Evolutionary conservation across 1,140 invertebrate species (phyloP), one percentile per base, ranked within the genome.

Genomic region (Heterodera carotae): DNA sequence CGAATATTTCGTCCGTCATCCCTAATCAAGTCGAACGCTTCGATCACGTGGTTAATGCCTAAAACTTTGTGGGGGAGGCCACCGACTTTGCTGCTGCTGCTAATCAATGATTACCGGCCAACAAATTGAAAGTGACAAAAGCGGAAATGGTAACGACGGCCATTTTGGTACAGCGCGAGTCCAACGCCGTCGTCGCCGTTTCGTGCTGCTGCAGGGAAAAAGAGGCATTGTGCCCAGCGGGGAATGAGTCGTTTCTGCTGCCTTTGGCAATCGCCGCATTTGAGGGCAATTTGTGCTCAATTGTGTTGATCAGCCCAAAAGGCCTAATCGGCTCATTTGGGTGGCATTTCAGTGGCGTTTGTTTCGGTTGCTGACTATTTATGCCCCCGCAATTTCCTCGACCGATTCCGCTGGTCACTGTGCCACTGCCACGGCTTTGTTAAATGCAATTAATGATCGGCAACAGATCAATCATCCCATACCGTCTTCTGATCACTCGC

Each of bases 161-260:
- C 85, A 86, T 86, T 36, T 87, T 82, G 15, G 85, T 86, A 75
- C 86, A 87, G 68, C 86, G 85, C 79, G 66, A 78, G 60, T 73
- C 74, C 27, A 64, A 43, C 48, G 53, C 68, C 34, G 36, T 68
- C 25, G 34, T 34, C 34, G 15, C 48, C 48, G 48, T 25, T 18
- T 56, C 48, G 31, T 76, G 48, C 68, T 34, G 48, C 48, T 34
- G 73, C 62, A 33, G 25, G 59, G 31, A 64, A 66, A 39, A 76
- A 15, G 12, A 29, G 33, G 62, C 62, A n/a, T 66, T 66, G 62
- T 6, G n/a, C n/a, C n/a, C n/a, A n/a, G 39, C 15, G 22, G 15
- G 48, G 48, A 15, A 22, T 56, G 15, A n/a, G 12, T 4, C 48
- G 48, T 56, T 56, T 15, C 22, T 22, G 22, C 15, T 56, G 22